Percentiles rank a stretch among this genome's conserved stretches.
phyloP scores from a whole-genome alignment of 1,140 invertebrate genomes.

The Holotrichia oblita region DNA sequence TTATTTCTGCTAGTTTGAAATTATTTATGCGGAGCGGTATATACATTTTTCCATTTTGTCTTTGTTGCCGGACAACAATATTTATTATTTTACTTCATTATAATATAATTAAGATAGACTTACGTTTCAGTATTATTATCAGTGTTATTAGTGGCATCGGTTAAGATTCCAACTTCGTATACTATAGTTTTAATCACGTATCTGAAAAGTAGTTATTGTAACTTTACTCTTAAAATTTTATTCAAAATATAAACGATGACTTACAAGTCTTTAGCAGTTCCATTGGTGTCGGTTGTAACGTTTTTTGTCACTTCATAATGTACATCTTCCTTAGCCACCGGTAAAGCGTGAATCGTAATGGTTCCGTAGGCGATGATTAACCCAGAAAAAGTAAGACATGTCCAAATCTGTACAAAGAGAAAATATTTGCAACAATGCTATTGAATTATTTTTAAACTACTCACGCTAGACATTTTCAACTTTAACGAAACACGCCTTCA shows the following conservation, averaged over 20 bases:
- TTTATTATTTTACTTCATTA: background rate
- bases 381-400: background rate
- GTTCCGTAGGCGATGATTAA: background rate
- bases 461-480: conserved; percentile 12
- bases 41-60: too few relatives aligned
- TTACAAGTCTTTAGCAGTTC: conserved; percentile 41
- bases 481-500: background rate
- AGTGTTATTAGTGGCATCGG: conserved; percentile 62
- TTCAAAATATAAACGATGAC: background rate
- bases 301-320: background rate
- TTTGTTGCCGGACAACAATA: background rate
- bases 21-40: too few relatives aligned
- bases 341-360: background rate
- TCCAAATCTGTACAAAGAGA: conserved; percentile 10
- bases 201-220: conserved; percentile 58
- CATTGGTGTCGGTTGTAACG: conserved; percentile 9
- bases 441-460: background rate
- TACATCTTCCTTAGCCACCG: background rate
- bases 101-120: background rate
- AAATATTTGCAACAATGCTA: background rate
- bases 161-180: conserved; percentile 69
- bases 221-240: background rate
- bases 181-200: conserved; percentile 68
- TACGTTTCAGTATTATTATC: conserved; percentile 51
- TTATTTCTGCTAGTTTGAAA: too few relatives aligned